A percentile compares a stretch with the other conserved stretches of the same genome.
phyloP scores from a whole-genome alignment of 2,113 vertebrate species.

The Cavia porcellus region DNA sequence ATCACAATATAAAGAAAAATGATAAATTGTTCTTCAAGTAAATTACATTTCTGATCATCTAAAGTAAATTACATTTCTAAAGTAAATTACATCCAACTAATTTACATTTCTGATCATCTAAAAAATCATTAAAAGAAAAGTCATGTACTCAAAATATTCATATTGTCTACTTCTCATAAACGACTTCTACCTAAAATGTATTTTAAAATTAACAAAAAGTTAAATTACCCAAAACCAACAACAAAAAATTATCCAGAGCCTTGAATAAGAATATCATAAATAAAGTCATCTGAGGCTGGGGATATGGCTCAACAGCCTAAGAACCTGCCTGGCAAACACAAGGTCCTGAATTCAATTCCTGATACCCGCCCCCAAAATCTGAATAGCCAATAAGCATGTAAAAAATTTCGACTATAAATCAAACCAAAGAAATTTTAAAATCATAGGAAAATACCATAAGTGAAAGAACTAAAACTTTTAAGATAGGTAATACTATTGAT shows the following conservation, averaged over 20 bases:
- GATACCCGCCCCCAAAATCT: no score
- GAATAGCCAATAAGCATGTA: neutral
- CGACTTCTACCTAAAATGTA: neutral
- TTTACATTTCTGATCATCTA: neutral
- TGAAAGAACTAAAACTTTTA: neutral
- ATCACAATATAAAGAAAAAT: neutral
- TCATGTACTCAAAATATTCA: neutral
- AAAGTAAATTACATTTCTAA: neutral
- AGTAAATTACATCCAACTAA: neutral
- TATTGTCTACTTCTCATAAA: neutral
- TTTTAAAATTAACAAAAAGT: conserved; percentile 8
- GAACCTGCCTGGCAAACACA: no score
- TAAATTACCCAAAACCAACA: neutral
- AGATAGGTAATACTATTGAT: neutral
- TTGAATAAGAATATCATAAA: neutral
- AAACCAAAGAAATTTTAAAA: neutral
- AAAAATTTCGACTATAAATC: neutral
- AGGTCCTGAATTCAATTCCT: no score
- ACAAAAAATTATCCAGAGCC: neutral
- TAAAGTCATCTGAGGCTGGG: neutral
- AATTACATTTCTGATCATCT: neutral
- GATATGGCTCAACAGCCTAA: no score
- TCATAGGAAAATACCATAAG: neutral
- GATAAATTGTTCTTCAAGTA: neutral
- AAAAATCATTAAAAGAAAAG: neutral